phyloP scores from a whole-genome alignment of 2,113 vertebrate genomes.

The Pteruthius melanotis region DNA sequence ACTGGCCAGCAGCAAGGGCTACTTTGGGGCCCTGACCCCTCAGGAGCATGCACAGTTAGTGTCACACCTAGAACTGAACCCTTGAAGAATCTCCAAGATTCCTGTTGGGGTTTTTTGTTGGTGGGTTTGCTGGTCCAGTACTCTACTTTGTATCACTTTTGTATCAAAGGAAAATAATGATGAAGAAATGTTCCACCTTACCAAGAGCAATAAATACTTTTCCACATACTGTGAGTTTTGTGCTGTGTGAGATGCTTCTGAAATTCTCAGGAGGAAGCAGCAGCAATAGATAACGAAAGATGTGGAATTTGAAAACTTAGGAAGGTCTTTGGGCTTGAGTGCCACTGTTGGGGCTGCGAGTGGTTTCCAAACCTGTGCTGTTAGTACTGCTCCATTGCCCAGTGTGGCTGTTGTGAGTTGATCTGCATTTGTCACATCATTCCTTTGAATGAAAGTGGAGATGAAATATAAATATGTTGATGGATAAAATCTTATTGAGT shows the following conservation, averaged over 20 bases:
- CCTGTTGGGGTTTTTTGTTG: not conserved
- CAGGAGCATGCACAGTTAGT: accelerated
- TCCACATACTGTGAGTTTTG: not conserved
- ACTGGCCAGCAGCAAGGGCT: not conserved
- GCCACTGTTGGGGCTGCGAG: not conserved
- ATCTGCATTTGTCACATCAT: not conserved
- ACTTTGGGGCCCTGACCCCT: not conserved
- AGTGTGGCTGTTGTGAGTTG: not conserved
- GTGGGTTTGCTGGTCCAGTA: not conserved
- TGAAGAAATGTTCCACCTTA: not conserved
- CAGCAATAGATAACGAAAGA: not conserved
- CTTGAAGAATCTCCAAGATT: not conserved
- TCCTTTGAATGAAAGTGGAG: not conserved
- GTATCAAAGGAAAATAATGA: not conserved
- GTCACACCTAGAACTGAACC: not conserved
- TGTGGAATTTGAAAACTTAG: not conserved
- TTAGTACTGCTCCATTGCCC: not conserved
- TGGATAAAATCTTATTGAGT: not conserved
- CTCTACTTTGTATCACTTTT: not conserved
- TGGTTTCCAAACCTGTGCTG: not conserved
- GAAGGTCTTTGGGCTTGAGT: not conserved
- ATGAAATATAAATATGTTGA: not conserved
- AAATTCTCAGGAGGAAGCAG: not conserved
- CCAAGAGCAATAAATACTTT: not conserved
- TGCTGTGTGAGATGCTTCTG: not conserved